Percentiles rank a stretch among this genome's conserved stretches.
These are phyloP conservation scores for Ciconia nigra DNA, from an alignment of 2,797 vertebrate genomes.

Conservation along the genomic window DNA sequence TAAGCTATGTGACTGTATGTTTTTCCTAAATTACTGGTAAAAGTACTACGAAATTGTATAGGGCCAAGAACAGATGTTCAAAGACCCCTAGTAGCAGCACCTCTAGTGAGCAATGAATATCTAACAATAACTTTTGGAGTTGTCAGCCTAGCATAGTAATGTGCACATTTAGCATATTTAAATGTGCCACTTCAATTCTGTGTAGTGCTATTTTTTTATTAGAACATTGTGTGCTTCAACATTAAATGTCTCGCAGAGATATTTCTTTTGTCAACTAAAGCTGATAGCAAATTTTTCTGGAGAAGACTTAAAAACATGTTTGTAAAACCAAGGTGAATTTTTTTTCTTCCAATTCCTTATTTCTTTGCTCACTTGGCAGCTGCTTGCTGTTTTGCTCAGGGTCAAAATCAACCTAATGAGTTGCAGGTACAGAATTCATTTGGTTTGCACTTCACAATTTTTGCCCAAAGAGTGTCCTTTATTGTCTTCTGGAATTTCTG, in stretches of 20 bases:
- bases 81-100: conserved; percentile 5
- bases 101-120: conserved; percentile 8
- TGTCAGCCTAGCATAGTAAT: conserved; percentile 27
- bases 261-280: conserved; percentile 1
- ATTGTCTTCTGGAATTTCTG: not conserved
- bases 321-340: not conserved
- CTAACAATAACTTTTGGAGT: not conserved
- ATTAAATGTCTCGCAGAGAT: not conserved
- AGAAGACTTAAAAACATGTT: conserved; percentile 11
- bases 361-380: conserved; percentile 1
- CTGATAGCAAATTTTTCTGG: not conserved
- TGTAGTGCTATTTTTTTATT: conserved; percentile 44
- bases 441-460: not conserved
- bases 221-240: conserved; percentile 37
- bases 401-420: not conserved
- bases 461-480: not conserved
- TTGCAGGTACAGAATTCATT: not conserved
- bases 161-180: conserved; percentile 31
- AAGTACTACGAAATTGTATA: not conserved
- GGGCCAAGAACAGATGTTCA: conserved; percentile 27
- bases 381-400: not conserved
- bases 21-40: conserved; percentile 6
- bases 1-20: not conserved
- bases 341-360: not conserved
- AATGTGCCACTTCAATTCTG: conserved; percentile 47